Base-by-base conservation (phyloP, 2,113 vertebrate genomes). In the Hiodon tergisus region DNA sequence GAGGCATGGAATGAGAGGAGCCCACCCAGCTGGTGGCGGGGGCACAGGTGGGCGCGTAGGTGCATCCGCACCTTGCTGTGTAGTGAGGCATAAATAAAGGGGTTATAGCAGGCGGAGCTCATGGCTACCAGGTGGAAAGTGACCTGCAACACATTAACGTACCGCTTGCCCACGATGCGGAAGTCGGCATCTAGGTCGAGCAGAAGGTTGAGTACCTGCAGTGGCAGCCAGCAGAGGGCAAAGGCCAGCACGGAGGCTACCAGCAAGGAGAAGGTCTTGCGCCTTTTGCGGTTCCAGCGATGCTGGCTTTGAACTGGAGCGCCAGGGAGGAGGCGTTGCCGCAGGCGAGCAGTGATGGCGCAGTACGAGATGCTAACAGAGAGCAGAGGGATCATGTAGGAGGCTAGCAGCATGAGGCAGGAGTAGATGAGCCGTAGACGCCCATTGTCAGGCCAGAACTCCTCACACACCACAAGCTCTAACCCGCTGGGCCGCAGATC, bases 101-200 rank as follows among this genome's bases (percentile, higher is more conserved):
- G 92, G 79, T 93, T 92, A 83, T 92, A 93, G 81, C 92, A 93
- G 1, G 91, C 82, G 3, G 92, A 93, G 79, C 90, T 92, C 91
- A 93, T 92, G 4, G 92, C 91, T 59, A 91, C 81, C 75, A 92
- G 81, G 76, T 93, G 92, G 77, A 91, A 93, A 81, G 86, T 88
- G 59, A 92, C 85, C 77, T 92, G 92, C 66, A 89, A 59, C 67
- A 93, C 76, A 14, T 93, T 93, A 46, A 93, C 72, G 63, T 92
- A 92, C 67, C 85, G 87, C 73, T 91, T 92, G 31, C 85, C 88
- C 8, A 93, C 82, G 63, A 92, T 86, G 68, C 82, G 77, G 81
- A 91, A 92, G 65, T 93, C 86, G 2, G 81, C 85, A 78, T 93
- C 92, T 73, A 92, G 82, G 79, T 93, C 92, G 72, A 90, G 78